Conservation (phyloP, 2,113 vertebrate species). For the Dryoscopus gambensis region DNA sequence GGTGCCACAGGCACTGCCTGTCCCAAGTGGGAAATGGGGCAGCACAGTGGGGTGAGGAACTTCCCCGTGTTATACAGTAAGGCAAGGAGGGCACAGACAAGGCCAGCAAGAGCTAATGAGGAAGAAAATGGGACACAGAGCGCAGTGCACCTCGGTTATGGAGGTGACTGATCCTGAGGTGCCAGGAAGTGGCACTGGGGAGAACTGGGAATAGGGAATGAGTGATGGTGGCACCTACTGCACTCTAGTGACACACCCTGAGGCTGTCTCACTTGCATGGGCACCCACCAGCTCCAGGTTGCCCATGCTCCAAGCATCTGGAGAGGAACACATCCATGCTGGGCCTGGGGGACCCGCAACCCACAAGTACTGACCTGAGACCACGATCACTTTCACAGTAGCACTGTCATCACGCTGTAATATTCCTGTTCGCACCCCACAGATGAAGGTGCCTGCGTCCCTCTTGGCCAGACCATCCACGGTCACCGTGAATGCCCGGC, state of each 20-base stretch:
- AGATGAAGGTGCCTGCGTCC: accelerated
- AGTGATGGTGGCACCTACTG: not conserved
- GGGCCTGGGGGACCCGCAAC: not conserved
- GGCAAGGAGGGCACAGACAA: not conserved
- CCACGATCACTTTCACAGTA: accelerated
- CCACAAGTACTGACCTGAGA: not conserved
- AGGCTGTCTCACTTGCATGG: accelerated
- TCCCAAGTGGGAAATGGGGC: not conserved
- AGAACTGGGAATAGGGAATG: accelerated
- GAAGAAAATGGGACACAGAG: not conserved
- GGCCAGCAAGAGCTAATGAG: not conserved
- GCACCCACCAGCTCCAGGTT: too few relatives aligned
- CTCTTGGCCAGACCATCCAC: accelerated
- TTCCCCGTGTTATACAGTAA: not conserved
- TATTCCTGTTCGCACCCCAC: accelerated
- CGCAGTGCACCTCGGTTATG: not conserved
- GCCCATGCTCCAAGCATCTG: accelerated
- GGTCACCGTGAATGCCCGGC: not conserved
- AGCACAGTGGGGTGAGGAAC: not conserved
- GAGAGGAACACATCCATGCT: accelerated
- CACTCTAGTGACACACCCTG: accelerated
- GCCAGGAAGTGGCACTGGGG: accelerated
- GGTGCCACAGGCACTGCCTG: not conserved
- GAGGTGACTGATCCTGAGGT: not conserved
- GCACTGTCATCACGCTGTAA: accelerated